Conservation (phyloP, 2,797 vertebrate genomes). For the Enteromius viviparus region DNA sequence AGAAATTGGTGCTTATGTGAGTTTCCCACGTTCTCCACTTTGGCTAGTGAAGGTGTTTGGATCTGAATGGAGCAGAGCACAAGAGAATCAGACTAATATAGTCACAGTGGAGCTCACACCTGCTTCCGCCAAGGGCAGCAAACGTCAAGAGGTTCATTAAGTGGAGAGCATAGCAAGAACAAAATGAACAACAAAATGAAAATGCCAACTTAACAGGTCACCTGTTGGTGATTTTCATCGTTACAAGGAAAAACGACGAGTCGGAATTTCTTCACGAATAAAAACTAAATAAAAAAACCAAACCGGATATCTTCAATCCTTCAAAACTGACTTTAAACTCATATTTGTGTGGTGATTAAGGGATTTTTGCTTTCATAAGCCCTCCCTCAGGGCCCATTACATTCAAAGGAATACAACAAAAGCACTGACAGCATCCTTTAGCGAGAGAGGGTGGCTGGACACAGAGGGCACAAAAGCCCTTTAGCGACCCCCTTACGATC, state of each 20-base stretch:
- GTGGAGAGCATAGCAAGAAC: conserved; percentile 36
- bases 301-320: not conserved
- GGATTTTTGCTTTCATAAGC: conserved; percentile 70
- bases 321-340: conserved; percentile 29
- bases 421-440: conserved; percentile 75
- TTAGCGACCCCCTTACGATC: conserved; percentile 61
- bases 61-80: conserved; percentile 51
- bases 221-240: not conserved
- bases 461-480: conserved; percentile 68
- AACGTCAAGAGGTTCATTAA: conserved; percentile 57
- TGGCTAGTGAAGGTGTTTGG: conserved; percentile 43
- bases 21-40: conserved; percentile 39
- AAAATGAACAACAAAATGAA: conserved; percentile 42
- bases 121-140: conserved; percentile 53
- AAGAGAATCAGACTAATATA: conserved; percentile 49
- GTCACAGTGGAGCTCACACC: conserved; percentile 50
- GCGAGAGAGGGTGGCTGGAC: conserved; percentile 71
- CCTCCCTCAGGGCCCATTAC: conserved; percentile 71
- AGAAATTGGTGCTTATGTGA: conserved; percentile 28
- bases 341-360: conserved; percentile 33
- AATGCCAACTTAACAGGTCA: not conserved
- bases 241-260: not conserved
- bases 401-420: conserved; percentile 63
- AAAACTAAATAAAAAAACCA: not conserved
- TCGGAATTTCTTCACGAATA: not conserved